Percentiles rank a stretch among this genome's conserved stretches.
These are phyloP conservation scores for Sturnira hondurensis DNA, from an alignment of 2,113 vertebrate species.

Conservation along the genomic window DNA sequence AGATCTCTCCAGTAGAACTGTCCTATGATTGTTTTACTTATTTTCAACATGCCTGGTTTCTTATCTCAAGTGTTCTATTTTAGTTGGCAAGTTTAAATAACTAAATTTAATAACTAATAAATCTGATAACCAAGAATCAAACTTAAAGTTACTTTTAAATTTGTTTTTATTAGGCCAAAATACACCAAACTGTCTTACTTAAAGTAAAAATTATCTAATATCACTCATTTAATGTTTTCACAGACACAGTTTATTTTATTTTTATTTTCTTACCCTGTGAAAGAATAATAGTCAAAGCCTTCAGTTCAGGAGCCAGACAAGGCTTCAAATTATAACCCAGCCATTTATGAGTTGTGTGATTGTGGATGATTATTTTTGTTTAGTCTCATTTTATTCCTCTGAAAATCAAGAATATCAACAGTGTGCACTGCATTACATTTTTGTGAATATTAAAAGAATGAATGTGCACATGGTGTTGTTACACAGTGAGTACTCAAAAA, in stretches of 20 bases:
- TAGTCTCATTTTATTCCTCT: not conserved
- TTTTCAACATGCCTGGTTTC: not conserved
- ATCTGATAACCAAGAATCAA: not conserved
- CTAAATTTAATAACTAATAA: not conserved
- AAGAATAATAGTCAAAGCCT: not conserved
- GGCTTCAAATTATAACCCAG: not conserved
- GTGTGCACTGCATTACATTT: not conserved
- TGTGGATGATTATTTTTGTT: not conserved
- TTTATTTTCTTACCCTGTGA: not conserved
- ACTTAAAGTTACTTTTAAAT: not conserved
- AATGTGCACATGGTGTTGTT: not conserved
- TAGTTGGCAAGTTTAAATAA: constrained; percentile 9
- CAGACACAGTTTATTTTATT: too few relatives aligned
- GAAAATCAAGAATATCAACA: not conserved
- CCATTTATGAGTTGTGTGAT: not conserved
- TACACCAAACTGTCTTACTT: not conserved
- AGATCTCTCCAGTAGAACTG: not conserved
- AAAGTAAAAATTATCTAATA: not conserved
- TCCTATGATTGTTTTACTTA: not conserved
- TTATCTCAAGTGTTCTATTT: not conserved
- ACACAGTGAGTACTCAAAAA: not conserved
- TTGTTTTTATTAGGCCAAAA: not conserved
- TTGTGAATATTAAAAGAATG: not conserved
- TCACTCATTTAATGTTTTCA: not conserved
- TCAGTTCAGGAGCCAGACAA: not conserved